Base-by-base conservation (phyloP, 2,797 vertebrate species). In the Forpus xanthops region DNA sequence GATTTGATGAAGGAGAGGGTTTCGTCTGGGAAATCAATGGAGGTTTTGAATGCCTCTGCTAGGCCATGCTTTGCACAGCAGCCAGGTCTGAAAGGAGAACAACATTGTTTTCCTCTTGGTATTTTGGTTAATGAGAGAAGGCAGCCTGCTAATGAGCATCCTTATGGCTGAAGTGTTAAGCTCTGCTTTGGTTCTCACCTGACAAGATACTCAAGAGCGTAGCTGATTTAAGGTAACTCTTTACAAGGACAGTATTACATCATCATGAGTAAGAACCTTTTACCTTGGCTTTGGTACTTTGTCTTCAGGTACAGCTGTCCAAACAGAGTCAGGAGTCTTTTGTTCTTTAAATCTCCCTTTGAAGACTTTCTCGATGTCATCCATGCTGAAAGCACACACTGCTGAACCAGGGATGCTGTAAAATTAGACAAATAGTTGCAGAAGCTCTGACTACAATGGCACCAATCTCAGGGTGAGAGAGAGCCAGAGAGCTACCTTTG, bases 1-100 rank as follows among this genome's bases (percentile, higher is more conserved):
- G 99, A 99, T 96, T 99, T 99, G 98, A 99, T 99, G 98, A 99
- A 99, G 78, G 99, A 98, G 92, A 99, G 97, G 1, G 99, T 99
- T 92, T 99, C 99, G 16, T 99, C 99, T 8, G 99, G 99, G 96
- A 99, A 99, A 96, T 99, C 99, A 42, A 99, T 98, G 84, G 99
- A 99, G 95, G 98, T 99, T 98, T 98, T 99, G 95, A 98, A 98
- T 92, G 98, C 98, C 93, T 99, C 98, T 45, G 99, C 99, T 91
- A 98, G 98, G 96, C 98, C 98, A 0, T 99, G 98, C 97, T 99
- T 99, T 62, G 99, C 98, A 98, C 99, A 99, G 97, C 98, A 98
- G 92, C 99, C 99, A 37, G 99, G 99, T 97, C 99, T 99, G 92
- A 89, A 97, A 98, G 87, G 93, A 97, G 95, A 97, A 96, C 61